Base-by-base conservation (phyloP, 2,888 invertebrate genomes). In the Hylaea fasciaria region DNA sequence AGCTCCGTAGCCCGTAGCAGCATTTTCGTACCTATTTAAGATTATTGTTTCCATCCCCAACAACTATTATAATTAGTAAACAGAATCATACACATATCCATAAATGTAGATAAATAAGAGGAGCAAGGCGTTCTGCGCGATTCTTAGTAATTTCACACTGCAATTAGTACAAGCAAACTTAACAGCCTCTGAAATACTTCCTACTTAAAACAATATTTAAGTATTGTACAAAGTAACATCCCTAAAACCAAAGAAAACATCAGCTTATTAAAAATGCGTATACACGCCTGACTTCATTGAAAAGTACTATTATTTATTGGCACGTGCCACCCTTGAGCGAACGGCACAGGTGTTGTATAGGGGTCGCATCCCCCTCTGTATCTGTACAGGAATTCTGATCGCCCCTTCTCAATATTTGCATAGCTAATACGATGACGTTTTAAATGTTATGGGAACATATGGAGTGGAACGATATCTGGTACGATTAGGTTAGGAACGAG, bases 381-480 rank as follows among this genome's bases (percentile, higher is more conserved):
- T 46, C 45, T 69, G 56, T 67, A 71, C 66, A 68, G 74, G 74
- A 75, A 78, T 74, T 61, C 55, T 62, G 14, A 63, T 68, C 73
- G 55, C 78, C 86, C 83, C 82, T 71, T 59, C 68, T 73, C 77
- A 68, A 76, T 85, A 79, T 84, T 85, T 86, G 88, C 90, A 90
- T 91, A 83, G 84, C 89, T 89, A 90, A 91, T 87, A 78, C 82
- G 89, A 90, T 91, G 89, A 89, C 84, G 77, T 81, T 84, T 78
- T 69, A 78, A 81, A 82, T 70, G 70, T 68, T 76, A 77, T 82
- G 74, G 64, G 67, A 72, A 76, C 89, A 90, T 80, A 85, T 88
- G 89, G 86, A 67, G 58, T 55, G 56, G 66, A 58, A 65, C 45
- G 64, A 57, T 62, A 56, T 47, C 65, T 46, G 61, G 43, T 60